These are phyloP conservation scores for Tachina lurida DNA, from an alignment of 2,888 invertebrate genomes.

Conservation along the genomic window DNA sequence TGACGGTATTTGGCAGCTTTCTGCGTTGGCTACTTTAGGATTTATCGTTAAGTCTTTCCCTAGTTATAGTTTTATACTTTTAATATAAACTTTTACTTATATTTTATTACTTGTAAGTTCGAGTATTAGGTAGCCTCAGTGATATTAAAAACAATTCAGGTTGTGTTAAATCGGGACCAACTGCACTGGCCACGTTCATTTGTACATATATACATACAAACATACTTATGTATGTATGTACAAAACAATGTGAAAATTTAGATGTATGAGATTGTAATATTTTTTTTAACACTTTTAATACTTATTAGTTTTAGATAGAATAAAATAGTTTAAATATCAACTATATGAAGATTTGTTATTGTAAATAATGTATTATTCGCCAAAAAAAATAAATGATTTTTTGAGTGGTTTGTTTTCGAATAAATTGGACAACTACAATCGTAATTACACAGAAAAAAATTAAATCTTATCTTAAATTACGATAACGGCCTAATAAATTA, in stretches of 20 bases:
- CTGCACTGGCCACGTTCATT: slow-evolving; percentile 14
- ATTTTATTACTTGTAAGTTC: background rate
- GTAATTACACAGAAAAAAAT: too few relatives aligned
- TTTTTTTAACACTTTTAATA: slow-evolving; percentile 1
- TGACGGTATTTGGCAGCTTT: slow-evolving; percentile 71
- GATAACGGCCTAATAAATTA: too few relatives aligned
- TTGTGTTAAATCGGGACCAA: slow-evolving; percentile 55
- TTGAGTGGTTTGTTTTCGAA: background rate
- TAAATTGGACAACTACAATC: background rate
- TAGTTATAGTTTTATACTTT: slow-evolving; percentile 23
- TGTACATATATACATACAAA: background rate
- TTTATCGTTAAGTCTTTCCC: slow-evolving; percentile 17
- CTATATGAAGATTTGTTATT: background rate
- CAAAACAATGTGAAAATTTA: background rate
- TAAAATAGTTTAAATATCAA: background rate
- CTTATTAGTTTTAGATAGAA: slow-evolving; percentile 17
- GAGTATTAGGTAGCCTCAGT: slow-evolving; percentile 7
- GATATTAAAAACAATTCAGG: background rate
- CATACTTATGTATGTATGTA: background rate
- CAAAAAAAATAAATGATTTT: background rate
- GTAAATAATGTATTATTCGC: slow-evolving; percentile 4
- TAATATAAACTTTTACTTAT: slow-evolving; percentile 11
- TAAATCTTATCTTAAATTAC: too few relatives aligned
- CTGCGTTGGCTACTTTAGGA: slow-evolving; percentile 72
- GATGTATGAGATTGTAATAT: slow-evolving; percentile 2